Conservation (phyloP, 2,888 invertebrate genomes). For the Spicauda simplicius region DNA sequence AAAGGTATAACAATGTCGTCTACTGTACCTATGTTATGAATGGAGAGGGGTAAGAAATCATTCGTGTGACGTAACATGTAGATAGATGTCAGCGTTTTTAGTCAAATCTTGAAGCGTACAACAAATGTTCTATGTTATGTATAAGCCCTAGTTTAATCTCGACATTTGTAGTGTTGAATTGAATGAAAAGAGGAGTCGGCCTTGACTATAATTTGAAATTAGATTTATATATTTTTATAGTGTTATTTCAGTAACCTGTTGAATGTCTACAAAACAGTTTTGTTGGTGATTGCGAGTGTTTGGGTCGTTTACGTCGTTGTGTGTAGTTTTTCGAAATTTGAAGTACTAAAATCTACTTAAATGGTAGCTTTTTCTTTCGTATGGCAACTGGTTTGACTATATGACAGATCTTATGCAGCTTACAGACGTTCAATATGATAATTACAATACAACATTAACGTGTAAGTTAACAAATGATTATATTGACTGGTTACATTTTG, state of each 20-base stretch:
- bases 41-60: background rate
- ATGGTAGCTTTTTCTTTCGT: slow-evolving; percentile 24
- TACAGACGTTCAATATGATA: background rate
- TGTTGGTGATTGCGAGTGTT: slow-evolving; percentile 55
- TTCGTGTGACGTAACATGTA: too few species aligned
- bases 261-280: slow-evolving; percentile 73
- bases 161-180: slow-evolving; percentile 38
- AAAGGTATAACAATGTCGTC: too few species aligned
- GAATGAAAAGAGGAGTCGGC: slow-evolving; percentile 50
- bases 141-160: slow-evolving; percentile 43
- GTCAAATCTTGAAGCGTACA: slow-evolving; percentile 18
- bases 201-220: slow-evolving; percentile 71
- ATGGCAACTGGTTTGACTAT: slow-evolving; percentile 9
- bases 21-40: too few species aligned
- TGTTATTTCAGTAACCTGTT: slow-evolving; percentile 77
- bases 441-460: background rate
- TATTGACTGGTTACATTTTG: background rate
- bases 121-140: slow-evolving; percentile 33
- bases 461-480: background rate
- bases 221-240: slow-evolving; percentile 83
- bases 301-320: slow-evolving; percentile 19
- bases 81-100: background rate
- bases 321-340: slow-evolving; percentile 14
- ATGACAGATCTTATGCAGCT: background rate
- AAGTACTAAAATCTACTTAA: slow-evolving; percentile 4